These are phyloP conservation scores for Hetaerina americana DNA, from an alignment of 1,140 invertebrate genomes.

Conservation along the genomic window DNA sequence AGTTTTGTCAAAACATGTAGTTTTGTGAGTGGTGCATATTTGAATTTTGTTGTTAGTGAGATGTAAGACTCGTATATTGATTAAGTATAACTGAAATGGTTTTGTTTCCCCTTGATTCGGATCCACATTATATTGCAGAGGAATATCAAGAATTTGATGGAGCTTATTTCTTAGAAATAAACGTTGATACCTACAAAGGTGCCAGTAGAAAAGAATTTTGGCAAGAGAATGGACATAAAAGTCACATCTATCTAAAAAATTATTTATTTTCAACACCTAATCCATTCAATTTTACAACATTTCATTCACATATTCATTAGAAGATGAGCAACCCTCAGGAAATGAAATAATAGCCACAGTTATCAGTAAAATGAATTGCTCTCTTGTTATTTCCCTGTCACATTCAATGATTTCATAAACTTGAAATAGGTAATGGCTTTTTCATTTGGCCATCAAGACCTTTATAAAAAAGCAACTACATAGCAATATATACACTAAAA, in stretches of 20 bases:
- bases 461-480: neutral
- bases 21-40: too few relatives aligned
- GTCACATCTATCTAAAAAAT: slow-evolving; percentile 1
- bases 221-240: too few relatives aligned
- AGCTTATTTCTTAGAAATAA: too few relatives aligned
- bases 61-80: too few relatives aligned
- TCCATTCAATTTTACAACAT: neutral
- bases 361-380: neutral
- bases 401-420: neutral
- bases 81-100: too few relatives aligned
- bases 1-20: too few relatives aligned
- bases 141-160: too few relatives aligned
- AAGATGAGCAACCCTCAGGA: neutral
- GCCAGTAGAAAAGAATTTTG: too few relatives aligned
- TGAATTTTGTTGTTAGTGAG: too few relatives aligned
- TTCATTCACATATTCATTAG: neutral
- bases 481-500: neutral
- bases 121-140: too few relatives aligned
- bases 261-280: slow-evolving; percentile 1
- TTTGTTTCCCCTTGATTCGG: too few relatives aligned
- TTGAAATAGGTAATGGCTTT: neutral
- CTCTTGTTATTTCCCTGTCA: neutral
- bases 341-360: neutral
- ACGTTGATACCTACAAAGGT: too few relatives aligned
- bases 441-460: neutral